Evolutionary conservation across 2,113 vertebrate genomes (phyloP).

Genomic region (Nothoprocta perdicaria): DNA sequence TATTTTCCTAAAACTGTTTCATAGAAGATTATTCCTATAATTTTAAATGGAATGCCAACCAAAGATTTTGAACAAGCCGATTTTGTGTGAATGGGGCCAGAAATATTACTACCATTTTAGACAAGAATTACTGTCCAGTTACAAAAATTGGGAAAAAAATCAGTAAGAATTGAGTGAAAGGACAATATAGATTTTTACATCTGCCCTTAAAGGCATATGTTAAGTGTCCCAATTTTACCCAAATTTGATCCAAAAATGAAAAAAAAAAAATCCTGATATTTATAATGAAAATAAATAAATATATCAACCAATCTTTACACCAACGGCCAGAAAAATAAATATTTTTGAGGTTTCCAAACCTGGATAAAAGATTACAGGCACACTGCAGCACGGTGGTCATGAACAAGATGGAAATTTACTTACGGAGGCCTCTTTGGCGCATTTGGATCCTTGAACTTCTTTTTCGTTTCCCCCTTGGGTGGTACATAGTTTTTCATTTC

Average conservation of each 20-base stretch:
- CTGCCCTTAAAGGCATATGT: not conserved
- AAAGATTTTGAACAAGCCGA: not conserved
- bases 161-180: not conserved
- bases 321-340: not conserved
- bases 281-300: not conserved
- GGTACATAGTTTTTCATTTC: conserved; percentile 97
- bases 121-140: not conserved
- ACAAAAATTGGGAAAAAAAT: not conserved
- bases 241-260: not conserved
- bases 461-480: conserved; percentile 92
- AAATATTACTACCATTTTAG: not conserved
- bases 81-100: not conserved
- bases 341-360: not conserved
- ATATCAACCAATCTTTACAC: not conserved
- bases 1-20: not conserved
- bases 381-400: rapidly evolving
- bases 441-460: conserved; percentile 96
- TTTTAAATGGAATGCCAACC: not conserved
- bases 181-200: rapidly evolving
- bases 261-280: not conserved
- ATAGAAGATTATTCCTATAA: not conserved
- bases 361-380: not conserved
- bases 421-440: conserved; percentile 98
- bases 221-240: not conserved
- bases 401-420: conserved; percentile 46